Evolutionary conservation across 2,113 vertebrate genomes (phyloP), one percentile per base, ranked within the genome.

Genomic region (Elgaria multicarinata): DNA sequence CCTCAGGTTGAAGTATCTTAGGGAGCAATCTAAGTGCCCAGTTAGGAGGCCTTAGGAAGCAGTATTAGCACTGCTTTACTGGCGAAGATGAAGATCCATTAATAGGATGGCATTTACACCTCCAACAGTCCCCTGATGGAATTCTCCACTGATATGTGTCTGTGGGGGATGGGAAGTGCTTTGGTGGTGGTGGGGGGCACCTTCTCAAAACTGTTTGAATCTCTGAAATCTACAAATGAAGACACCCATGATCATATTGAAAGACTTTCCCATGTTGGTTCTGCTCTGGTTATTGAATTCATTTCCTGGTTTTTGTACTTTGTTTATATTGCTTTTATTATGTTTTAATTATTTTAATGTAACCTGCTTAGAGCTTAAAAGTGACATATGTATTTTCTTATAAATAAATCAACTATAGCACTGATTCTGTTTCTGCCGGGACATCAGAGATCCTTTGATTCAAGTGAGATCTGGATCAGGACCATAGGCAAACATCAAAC

Each of bases 401-500:
- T n/a, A 50, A 22, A 75, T 67, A 31, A 3, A 64, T 66, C 4
- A 44, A 44, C 13, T 2, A 28, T 36, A 64, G 13, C 2, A 12
- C 39, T 62, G n/a, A 86, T 44, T 86, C 4, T 6, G 39, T 14
- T 20, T 62, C 6, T 8, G 22, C 7, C 31, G 66, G 7, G 4
- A 80, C 7, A 36, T 2, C 14, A 10, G 3, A n/a, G 33, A 50
- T 44, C 31, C 46, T 66, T 77, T 78, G 16, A 82, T 77, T 80
- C 79, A 55, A 87, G 31, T 86, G 24, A 28, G 39, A 62, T 44
- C 36, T 9, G 3, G 26, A 28, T 89, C 26, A 90, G 91, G 84
- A 89, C 28, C 72, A 87, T 89, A 6, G 88, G n/a, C 39, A 79
- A 97, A 97, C n/a, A 96, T 85, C 95, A 97, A 72, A 76, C 91